Percentiles rank a stretch among this genome's conserved stretches.
Evolutionary conservation across 1,140 invertebrate species (phyloP).

Genomic region (Ceratina japonica): DNA sequence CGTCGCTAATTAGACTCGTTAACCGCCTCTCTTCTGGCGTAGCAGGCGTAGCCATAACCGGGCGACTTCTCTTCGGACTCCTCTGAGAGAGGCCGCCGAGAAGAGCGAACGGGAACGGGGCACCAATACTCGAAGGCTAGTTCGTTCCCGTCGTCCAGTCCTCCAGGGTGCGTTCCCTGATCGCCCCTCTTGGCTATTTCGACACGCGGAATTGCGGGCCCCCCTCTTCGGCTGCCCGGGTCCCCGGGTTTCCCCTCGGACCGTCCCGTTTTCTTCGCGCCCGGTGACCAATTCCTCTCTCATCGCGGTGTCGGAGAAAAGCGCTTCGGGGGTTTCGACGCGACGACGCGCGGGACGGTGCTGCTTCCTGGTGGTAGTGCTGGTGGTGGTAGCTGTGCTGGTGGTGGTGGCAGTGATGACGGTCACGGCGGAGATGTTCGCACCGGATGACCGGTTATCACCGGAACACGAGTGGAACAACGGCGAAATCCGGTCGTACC

Average conservation of each 20-base stretch:
- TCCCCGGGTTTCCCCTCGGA: not conserved
- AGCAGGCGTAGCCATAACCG: slow-evolving; percentile 75
- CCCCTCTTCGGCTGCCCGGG: slow-evolving; percentile 35
- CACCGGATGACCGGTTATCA: slow-evolving; percentile 29
- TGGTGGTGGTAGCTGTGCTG: slow-evolving; percentile 30
- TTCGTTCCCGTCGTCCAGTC: slow-evolving; percentile 74
- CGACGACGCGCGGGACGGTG: slow-evolving; percentile 29
- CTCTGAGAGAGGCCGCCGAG: slow-evolving; percentile 58
- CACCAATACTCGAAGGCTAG: slow-evolving; percentile 72
- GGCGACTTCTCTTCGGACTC: slow-evolving; percentile 67
- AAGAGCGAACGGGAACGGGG: slow-evolving; percentile 61
- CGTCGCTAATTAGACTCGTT: slow-evolving; percentile 81
- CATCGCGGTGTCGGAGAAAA: slow-evolving; percentile 55
- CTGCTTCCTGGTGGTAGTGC: slow-evolving; percentile 43
- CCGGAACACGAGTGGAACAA: slow-evolving; percentile 5
- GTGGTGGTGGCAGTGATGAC: slow-evolving; percentile 37
- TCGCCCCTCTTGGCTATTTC: slow-evolving; percentile 65
- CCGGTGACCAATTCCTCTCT: slow-evolving; percentile 34
- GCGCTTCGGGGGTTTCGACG: slow-evolving; percentile 38
- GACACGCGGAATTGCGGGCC: slow-evolving; percentile 62
- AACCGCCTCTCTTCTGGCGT: slow-evolving; percentile 74
- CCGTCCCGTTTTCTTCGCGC: slow-evolving; percentile 3
- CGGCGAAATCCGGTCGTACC: not conserved
- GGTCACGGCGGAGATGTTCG: slow-evolving; percentile 35
- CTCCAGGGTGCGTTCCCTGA: slow-evolving; percentile 75